Conservation (phyloP, 1,140 invertebrate species). For the Hyles euphorbiae region DNA sequence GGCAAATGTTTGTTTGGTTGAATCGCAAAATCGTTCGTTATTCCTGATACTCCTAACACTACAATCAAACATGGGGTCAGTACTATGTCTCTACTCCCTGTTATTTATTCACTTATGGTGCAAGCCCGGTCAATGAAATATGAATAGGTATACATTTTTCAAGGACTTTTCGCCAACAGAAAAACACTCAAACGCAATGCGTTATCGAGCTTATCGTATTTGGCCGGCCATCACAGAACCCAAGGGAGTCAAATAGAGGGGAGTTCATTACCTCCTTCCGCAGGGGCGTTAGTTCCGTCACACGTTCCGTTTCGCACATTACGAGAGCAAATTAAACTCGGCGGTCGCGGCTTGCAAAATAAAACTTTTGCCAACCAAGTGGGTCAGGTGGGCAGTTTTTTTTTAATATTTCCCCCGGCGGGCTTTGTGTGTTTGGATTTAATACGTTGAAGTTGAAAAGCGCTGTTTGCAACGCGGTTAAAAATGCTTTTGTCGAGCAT, state of each 20-base stretch:
- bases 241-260: constrained; percentile 17
- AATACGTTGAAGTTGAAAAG: constrained; percentile 6
- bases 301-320: constrained; percentile 6
- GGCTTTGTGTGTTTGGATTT: neutral
- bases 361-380: constrained; percentile 16
- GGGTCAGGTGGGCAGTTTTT: constrained; percentile 25
- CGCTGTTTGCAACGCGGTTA: constrained; percentile 1
- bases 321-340: constrained; percentile 1
- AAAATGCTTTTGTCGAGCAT: neutral
- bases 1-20: too few relatives aligned
- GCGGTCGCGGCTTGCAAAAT: neutral
- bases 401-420: constrained; percentile 34
- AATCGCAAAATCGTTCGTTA: too few relatives aligned
- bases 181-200: too few relatives aligned
- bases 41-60: too few relatives aligned
- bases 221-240: too few relatives aligned
- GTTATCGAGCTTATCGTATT: too few relatives aligned
- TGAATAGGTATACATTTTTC: too few relatives aligned
- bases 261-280: constrained; percentile 34
- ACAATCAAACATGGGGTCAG: too few relatives aligned
- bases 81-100: too few relatives aligned
- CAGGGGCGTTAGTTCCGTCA: constrained; percentile 19
- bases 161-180: too few relatives aligned
- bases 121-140: too few relatives aligned
- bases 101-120: too few relatives aligned